Base-by-base conservation (phyloP, 2,113 vertebrate species). In the Alaudala cheleensis region DNA sequence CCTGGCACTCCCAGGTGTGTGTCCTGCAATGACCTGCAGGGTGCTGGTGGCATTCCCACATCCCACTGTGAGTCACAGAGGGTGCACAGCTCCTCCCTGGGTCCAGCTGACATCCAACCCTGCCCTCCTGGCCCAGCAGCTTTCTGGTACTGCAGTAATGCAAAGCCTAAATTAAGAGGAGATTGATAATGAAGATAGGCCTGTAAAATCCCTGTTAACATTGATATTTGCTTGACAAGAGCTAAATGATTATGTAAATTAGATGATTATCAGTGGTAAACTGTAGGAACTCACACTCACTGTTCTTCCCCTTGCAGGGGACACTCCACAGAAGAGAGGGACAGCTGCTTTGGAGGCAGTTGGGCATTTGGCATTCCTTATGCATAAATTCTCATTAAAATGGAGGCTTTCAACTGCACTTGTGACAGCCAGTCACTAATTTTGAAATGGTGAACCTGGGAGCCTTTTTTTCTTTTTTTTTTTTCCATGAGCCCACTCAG, bases 311-410 rank as follows among this genome's bases (percentile, higher is more conserved):
- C 39, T 85, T 82, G 51, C 6, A 92, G 15, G 15, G 50, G 22
- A 65, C 62, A 60, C 37, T 74, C 73, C 66, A 73, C 31, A 77
- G 74, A 50, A 66, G 74, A 84, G 33, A n/a, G 33, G 53, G 62
- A 90, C 73, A 91, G 89, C 91, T 95, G 81, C 45, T 95, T 62
- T 80, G 78, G 57, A 82, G 33, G 58, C 62, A 95, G 10, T 4
- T 31, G 86, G 19, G 33, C 39, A 61, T 69, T 93, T 76, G 85
- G 57, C 45, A 82, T 42, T 65, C n/a, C 39, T 89, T 17, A 66
- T 70, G 39, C 57, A 85, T n/a, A 82, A 85, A 82, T 87, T 39
- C 33, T 44, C 47, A 66, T 17, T 65, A 79, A 96, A 93, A 50
- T 64, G 50, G 71, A 45, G 49, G 11, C 26, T 82, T 86, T 91